Conservation (phyloP, 2,888 invertebrate species). For the Melinaea marsaeus region DNA sequence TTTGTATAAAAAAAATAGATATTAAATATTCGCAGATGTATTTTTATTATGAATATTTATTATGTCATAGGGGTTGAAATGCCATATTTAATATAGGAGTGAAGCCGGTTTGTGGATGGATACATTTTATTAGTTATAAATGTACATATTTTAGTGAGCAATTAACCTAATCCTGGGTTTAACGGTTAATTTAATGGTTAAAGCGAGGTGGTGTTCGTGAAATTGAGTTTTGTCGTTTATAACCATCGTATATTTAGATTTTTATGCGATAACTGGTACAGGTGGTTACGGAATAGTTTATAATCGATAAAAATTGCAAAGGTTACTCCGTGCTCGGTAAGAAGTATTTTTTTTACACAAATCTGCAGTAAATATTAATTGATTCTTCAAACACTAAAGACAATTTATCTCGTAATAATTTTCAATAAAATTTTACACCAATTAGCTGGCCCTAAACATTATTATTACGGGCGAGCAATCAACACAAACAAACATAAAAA, state of each 20-base stretch:
- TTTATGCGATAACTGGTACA: slow-evolving; percentile 2
- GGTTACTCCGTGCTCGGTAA: background rate
- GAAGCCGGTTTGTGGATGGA: slow-evolving; percentile 13
- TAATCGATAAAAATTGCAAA: background rate
- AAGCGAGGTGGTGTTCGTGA: background rate
- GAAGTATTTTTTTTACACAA: no score
- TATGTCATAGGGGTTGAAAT: slow-evolving; percentile 23
- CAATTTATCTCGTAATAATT: slow-evolving; percentile 44
- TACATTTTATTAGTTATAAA: slow-evolving; percentile 8
- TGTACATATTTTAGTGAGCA: slow-evolving; percentile 14
- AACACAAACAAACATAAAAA: slow-evolving; percentile 63
- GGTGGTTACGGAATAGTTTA: background rate
- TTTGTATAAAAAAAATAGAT: slow-evolving; percentile 7
- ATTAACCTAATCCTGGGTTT: slow-evolving; percentile 25
- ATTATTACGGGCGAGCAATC: slow-evolving; percentile 69
- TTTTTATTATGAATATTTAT: slow-evolving; percentile 25
- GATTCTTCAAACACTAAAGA: slow-evolving; percentile 29
- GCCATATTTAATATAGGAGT: slow-evolving; percentile 20
- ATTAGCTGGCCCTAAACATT: slow-evolving; percentile 71
- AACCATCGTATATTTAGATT: background rate
- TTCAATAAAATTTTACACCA: slow-evolving; percentile 74
- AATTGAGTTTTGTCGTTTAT: background rate
- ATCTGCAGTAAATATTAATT: slow-evolving; percentile 14
- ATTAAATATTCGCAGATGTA: slow-evolving; percentile 11
- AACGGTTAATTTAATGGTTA: slow-evolving; percentile 13